Evolutionary conservation across 2,113 vertebrate genomes (phyloP).

Genomic region (Lepisosteus osseus): DNA sequence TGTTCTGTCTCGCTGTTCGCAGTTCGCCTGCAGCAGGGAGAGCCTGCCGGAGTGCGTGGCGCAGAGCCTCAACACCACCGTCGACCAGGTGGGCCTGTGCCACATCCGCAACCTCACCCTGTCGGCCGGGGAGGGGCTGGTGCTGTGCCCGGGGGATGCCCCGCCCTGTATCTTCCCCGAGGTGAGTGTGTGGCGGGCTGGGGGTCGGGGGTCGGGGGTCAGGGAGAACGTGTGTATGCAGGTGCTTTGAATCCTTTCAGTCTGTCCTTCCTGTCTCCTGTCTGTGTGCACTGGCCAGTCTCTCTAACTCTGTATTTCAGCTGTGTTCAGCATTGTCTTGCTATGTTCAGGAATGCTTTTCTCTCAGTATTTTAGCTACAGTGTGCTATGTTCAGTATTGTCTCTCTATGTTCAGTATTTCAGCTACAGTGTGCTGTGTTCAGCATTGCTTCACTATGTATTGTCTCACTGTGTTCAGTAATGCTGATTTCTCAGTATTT

Average conservation of each 20-base stretch:
- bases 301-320: background rate
- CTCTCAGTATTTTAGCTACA: background rate
- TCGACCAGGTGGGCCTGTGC: constrained; percentile 74
- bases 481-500: too few species aligned
- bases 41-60: constrained; percentile 76
- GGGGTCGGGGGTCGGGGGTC: too few species aligned
- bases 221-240: too few species aligned
- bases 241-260: background rate
- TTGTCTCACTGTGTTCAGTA: too few species aligned
- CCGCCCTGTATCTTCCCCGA: constrained; percentile 87
- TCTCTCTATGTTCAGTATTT: background rate
- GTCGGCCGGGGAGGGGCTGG: constrained; percentile 65
- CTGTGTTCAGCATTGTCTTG: constrained; percentile 3
- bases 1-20: constrained; percentile 5
- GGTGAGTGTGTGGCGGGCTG: constrained; percentile 55
- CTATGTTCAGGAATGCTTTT: constrained; percentile 14
- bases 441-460: background rate
- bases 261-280: background rate
- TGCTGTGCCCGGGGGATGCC: constrained; percentile 70
- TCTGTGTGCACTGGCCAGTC: background rate
- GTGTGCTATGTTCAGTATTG: background rate
- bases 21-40: constrained; percentile 87
- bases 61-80: constrained; percentile 74
- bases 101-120: constrained; percentile 80
- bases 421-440: too few species aligned